These are phyloP conservation scores for Thaumatotibia leucotreta DNA, from an alignment of 1,140 invertebrate genomes.

Conservation along the genomic window DNA sequence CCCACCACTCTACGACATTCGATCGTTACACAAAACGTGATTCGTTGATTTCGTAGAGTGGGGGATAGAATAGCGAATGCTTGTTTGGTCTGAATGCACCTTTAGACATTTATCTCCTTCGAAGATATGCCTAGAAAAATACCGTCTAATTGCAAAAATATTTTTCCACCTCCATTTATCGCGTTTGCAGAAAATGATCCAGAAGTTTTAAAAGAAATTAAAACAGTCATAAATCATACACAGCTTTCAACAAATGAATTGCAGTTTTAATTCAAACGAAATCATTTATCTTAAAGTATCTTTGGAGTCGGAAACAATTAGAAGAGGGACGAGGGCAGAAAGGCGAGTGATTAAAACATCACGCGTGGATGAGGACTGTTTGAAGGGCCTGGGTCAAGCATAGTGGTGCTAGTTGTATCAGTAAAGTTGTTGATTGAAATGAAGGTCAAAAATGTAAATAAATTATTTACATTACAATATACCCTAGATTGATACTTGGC, in stretches of 20 bases:
- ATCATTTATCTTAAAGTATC: slow-evolving; percentile 14
- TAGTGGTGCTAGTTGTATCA: neutral
- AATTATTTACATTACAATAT: too few species aligned
- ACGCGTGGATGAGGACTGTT: slow-evolving; percentile 23
- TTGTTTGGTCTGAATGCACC: too few species aligned
- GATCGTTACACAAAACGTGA: too few species aligned
- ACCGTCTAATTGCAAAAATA: neutral
- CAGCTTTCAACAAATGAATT: neutral
- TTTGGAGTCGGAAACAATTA: slow-evolving; percentile 20
- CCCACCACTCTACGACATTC: too few species aligned
- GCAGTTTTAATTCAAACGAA: slow-evolving; percentile 4
- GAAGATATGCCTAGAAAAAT: neutral
- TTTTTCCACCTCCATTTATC: neutral
- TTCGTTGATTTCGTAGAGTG: too few species aligned
- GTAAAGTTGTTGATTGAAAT: neutral
- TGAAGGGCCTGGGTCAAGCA: slow-evolving; percentile 10
- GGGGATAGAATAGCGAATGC: too few species aligned
- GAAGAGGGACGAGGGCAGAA: neutral
- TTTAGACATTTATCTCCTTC: neutral
- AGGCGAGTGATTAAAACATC: slow-evolving; percentile 24
- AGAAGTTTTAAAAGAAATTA: slow-evolving; percentile 7
- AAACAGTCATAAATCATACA: slow-evolving; percentile 11
- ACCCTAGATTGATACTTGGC: too few species aligned
- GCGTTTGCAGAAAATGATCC: neutral
- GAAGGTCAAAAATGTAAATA: neutral